Conservation (phyloP, 2,797 vertebrate species). For the Emys orbicularis region DNA sequence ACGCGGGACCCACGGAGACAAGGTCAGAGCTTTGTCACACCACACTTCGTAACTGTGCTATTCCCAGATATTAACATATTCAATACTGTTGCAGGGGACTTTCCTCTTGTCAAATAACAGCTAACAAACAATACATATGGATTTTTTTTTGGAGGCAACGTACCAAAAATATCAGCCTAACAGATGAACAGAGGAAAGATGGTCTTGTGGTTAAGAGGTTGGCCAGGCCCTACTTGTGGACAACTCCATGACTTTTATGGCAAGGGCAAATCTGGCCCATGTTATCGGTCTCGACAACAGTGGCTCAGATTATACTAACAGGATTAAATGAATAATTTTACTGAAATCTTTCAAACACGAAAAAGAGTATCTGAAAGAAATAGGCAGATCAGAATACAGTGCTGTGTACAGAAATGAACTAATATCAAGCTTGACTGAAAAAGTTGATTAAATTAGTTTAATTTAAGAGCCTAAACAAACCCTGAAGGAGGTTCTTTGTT, state of each 20-base stretch:
- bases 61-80: neutral
- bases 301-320: neutral
- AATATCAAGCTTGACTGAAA: slow-evolving; percentile 77
- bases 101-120: neutral
- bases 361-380: slow-evolving; percentile 50
- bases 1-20: too few relatives aligned
- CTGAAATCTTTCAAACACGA: neutral
- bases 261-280: neutral
- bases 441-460: slow-evolving; percentile 80
- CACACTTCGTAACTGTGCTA: fast-evolving
- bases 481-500: slow-evolving; percentile 74
- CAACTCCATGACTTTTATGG: neutral
- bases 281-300: neutral
- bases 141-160: neutral
- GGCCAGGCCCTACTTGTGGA: neutral
- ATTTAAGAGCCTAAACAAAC: slow-evolving; percentile 77
- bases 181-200: neutral
- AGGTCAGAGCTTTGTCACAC: too few relatives aligned
- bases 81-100: neutral
- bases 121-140: neutral
- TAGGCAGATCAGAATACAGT: slow-evolving; percentile 29
- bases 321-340: neutral
- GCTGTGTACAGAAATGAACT: slow-evolving; percentile 65
- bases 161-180: neutral
- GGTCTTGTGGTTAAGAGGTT: neutral